phyloP scores from a whole-genome alignment of 2,888 invertebrate species.

The Eilema griseolum region DNA sequence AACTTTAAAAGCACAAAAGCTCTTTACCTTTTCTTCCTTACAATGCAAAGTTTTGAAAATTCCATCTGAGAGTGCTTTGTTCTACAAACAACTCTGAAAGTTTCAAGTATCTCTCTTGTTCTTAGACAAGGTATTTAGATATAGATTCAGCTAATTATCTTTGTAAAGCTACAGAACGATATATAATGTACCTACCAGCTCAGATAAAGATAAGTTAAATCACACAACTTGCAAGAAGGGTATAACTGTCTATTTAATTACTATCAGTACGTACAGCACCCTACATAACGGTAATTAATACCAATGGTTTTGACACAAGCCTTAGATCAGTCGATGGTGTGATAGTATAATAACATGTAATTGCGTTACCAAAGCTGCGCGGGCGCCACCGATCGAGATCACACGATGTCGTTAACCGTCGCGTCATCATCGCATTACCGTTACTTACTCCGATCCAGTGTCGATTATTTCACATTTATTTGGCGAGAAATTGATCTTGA shows the following conservation, averaged over 20 bases:
- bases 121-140: background rate
- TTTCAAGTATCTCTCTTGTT: background rate
- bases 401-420: constrained; percentile 74
- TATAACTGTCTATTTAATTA: constrained; percentile 5
- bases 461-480: constrained; percentile 55
- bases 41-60: background rate
- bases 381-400: constrained; percentile 47
- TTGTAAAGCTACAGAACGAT: background rate
- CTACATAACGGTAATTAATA: constrained; percentile 16
- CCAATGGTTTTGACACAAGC: constrained; percentile 16
- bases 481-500: background rate
- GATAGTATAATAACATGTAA: constrained; percentile 49
- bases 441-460: constrained; percentile 54
- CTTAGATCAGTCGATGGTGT: constrained; percentile 35
- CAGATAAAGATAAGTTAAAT: too few relatives aligned
- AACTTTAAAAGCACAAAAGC: background rate
- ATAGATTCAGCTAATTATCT: background rate
- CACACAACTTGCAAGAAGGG: background rate
- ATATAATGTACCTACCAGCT: too few relatives aligned
- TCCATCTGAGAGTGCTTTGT: background rate
- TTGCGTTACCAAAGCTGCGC: constrained; percentile 59
- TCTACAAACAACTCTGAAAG: background rate
- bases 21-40: background rate
- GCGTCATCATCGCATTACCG: constrained; percentile 55
- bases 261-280: background rate